Base-by-base conservation (phyloP, 2,888 invertebrate species). In the Zaprionus lineosus region DNA sequence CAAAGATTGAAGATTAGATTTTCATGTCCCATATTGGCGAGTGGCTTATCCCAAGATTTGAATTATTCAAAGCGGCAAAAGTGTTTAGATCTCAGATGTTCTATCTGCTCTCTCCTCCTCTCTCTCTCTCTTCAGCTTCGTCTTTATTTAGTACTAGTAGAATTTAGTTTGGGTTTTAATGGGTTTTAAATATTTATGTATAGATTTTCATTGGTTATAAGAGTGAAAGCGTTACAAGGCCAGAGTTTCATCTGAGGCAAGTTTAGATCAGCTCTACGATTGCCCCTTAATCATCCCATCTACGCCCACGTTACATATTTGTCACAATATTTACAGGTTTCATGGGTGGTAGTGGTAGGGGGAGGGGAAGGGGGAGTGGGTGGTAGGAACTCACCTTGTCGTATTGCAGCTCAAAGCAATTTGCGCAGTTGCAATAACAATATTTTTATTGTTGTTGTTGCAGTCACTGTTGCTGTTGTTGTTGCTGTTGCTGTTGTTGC, bases 341-440 rank as follows among this genome's bases (percentile, higher is more conserved):
- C 14, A 21, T 51, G 11, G 33, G 19, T 9, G 40, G 15, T 14
- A 9, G 31, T 28, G 7, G 18, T 12, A 7, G 3, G 19, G 29
- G 4, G 9, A 4, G 14, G 11, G 9, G 7, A 1, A 33, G 11
- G 21, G 40, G 34, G 19, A 12, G 21, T n/a, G n/a, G n/a, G 21
- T 21, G 4, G 21, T 21, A 28, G 11, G 3, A 21, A 70, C 67
- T 68, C 53, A 73, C 71, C 73, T 71, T 50, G 43, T 33, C 28
- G 26, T 31, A 52, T 57, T 62, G 61, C 69, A 69, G 52, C 56
- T 50, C 21, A 51, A 58, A 51, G 50, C 58, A 57, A 73, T 78
- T 79, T 83, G 78, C 84, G 81, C 84, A 79, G 84, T 81, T 77
- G 68, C 74, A 68, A 83, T 70, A 73, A 63, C 67, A 47, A 47